Evolutionary conservation across 2,888 invertebrate species (phyloP).

Genomic region (Geophilus truncorum): DNA sequence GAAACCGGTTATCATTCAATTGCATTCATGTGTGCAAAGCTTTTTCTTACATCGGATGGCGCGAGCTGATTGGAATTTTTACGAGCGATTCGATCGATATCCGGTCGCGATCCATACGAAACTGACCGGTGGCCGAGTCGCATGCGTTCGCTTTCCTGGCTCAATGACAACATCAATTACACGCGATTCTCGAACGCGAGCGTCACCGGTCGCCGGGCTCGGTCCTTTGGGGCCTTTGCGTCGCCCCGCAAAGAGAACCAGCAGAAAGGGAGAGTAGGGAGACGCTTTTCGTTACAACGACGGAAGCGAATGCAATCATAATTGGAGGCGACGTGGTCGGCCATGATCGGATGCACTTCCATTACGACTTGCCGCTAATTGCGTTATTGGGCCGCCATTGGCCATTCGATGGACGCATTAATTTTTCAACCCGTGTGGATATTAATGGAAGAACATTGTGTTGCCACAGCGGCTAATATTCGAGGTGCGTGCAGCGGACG

Average conservation of each 20-base stretch:
- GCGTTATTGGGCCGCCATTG: constrained; percentile 31
- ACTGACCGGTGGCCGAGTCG: background rate
- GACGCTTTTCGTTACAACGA: background rate
- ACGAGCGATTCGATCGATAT: background rate
- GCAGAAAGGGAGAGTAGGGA: background rate
- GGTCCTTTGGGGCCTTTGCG: background rate
- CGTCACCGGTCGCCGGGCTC: background rate
- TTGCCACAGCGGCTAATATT: background rate
- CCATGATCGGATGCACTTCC: constrained; percentile 30
- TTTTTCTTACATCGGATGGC: background rate
- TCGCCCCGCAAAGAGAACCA: background rate
- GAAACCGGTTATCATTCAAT: background rate
- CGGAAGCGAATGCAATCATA: constrained; percentile 18
- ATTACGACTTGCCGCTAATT: constrained; percentile 29
- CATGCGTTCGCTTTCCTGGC: background rate
- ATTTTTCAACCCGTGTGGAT: constrained; percentile 27
- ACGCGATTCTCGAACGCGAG: background rate
- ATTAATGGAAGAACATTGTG: background rate
- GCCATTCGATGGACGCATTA: constrained; percentile 29
- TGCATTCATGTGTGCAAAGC: background rate
- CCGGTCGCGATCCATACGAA: background rate
- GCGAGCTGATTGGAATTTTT: background rate
- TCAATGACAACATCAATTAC: background rate
- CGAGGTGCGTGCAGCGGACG: background rate
- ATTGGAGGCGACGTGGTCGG: constrained; percentile 27